Conservation (phyloP, 2,113 vertebrate species). For the Pontoporia blainvillei region DNA sequence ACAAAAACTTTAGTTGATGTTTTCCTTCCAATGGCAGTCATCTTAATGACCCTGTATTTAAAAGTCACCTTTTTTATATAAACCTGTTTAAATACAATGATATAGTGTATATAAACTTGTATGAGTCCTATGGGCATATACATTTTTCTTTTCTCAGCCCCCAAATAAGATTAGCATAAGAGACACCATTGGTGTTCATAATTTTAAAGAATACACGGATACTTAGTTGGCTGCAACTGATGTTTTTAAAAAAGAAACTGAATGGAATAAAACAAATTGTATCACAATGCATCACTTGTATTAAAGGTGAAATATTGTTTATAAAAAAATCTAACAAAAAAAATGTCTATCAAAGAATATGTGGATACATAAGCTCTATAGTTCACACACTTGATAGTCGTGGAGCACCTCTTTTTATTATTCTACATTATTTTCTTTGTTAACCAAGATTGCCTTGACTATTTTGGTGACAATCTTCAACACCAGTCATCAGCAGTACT, state of each 20-base stretch:
- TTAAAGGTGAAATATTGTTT: not conserved
- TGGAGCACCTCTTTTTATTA: not conserved
- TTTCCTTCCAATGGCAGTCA: slow-evolving; percentile 36
- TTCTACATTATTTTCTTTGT: not conserved
- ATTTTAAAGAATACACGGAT: not conserved
- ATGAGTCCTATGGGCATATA: not conserved
- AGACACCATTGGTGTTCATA: not conserved
- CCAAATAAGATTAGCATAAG: slow-evolving; percentile 13
- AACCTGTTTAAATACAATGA: slow-evolving; percentile 48
- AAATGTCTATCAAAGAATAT: not conserved
- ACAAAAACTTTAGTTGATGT: not conserved
- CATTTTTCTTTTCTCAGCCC: slow-evolving; percentile 17
- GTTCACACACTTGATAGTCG: not conserved
- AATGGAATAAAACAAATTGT: not conserved
- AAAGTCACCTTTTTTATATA: slow-evolving; percentile 28
- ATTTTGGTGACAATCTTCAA: not conserved
- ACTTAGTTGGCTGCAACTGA: not conserved
- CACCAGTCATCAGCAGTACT: not conserved
- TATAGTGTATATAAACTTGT: not conserved
- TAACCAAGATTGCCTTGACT: not conserved
- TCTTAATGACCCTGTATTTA: slow-evolving; percentile 38
- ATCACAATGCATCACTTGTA: not conserved
- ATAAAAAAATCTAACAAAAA: not conserved
- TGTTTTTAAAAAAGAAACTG: not conserved
- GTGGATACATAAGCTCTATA: not conserved